Evolutionary conservation across 2,888 invertebrate species (phyloP), one percentile per base, ranked within the genome.

Genomic region (Neoaliturus tenellus): DNA sequence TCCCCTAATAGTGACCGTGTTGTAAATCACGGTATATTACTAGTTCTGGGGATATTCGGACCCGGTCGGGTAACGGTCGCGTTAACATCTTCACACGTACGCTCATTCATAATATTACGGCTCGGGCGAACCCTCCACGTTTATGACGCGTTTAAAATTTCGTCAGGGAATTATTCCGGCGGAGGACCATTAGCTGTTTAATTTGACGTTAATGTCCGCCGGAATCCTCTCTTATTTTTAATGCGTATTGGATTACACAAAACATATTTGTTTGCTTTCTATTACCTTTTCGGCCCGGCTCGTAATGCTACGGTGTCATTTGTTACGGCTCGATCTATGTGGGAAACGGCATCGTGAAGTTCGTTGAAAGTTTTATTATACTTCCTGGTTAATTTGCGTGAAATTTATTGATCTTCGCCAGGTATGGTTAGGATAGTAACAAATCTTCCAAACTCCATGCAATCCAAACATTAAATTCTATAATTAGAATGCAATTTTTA

Each of bases 51-150:
- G 35, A 62, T 62, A 62, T 28, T 62, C 75, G 44, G 41, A 48
- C 62, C 28, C 14, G 55, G 20, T 55, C 55, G 3, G 1, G 10
- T 25, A 55, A 55, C 55, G 55, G 55, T 55, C 55, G 25, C 14
- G 44, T 48, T 75, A 75, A 75, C 75, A 75, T 75, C 75, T 75
- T 75, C 75, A 75, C 75, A 75, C 75, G 41, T 48, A 41, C 41
- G 75, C 48, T 23, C 75, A 75, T 75, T 44, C 75, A 75, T 75
- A 75, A 75, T 23, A 35, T 41, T 41, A 28, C 48, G 17, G 71
- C 71, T 71, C 17, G 6, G 71, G 67, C 17, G 6, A 25, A 8
- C 10, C 55, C 8, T 5, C 55, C 25, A 35, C 48, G 71, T 35
- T 71, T 71, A 71, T 71, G 71, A 41, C 67, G 39, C 75, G 48